Base-by-base conservation (phyloP, 1,140 invertebrate genomes). In the Drosophila eugracilis region DNA sequence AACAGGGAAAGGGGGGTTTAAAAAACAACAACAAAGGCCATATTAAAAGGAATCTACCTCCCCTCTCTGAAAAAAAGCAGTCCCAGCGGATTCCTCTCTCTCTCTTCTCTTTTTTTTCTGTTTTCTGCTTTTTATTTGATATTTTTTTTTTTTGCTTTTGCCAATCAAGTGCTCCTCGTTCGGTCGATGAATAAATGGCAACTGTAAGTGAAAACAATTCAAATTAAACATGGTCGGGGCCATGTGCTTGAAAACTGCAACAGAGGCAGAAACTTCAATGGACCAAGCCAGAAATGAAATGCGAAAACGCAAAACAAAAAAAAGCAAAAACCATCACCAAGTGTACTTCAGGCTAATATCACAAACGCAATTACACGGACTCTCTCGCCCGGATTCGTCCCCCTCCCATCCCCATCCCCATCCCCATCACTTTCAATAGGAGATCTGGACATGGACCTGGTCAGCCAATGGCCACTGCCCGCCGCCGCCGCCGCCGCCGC, bases 151-250 rank as follows among this genome's bases (percentile, higher is more conserved):
- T 50, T 55, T 24, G 50, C 59, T 71, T 72, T 44, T 80, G 60
- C 73, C 81, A 80, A 80, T 85, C 81, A 85, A 79, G 60, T 79
- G 75, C 52, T 62, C n/a, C 66, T 67, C 70, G 76, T 65, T 77
- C 55, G 50, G 53, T 75, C 66, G 73, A 86, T 86, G 81, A 86
- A 88, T 81, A 78, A 86, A 86, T 86, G 77, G 81, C 81, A 86
- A 86, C 83, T 88, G 83, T 86, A 81, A 86, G 86, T 86, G 83
- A 88, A 86, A 86, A 86, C 83, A 86, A 86, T 86, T 86, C 83
- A 86, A 86, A 86, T 86, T 86, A 86, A 86, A 86, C 83, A 71
- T 81, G 74, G 65, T 53, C 60, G 71, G 53, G 65, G 76, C 70
- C 75, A 75, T 78, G 80, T 84, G 80, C 80, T 85, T 65, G 52